Base-by-base conservation (phyloP, 2,888 invertebrate genomes). In the Xestobium rufovillosum region DNA sequence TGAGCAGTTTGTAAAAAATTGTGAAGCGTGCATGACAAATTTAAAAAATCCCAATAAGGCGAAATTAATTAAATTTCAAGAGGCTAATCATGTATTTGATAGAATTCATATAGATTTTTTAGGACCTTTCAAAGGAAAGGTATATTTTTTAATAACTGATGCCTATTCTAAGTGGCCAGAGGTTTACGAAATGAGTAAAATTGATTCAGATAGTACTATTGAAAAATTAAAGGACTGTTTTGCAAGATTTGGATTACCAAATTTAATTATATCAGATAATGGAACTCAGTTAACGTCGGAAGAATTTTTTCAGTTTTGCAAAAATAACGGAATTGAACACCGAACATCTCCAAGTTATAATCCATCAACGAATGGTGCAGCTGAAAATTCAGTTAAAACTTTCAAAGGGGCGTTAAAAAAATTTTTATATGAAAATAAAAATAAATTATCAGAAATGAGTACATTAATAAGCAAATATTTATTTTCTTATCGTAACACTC, bases 71-170 rank as follows among this genome's bases (percentile, higher is more conserved):
- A 36, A 38, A 13, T 51, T 51, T 49, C 26, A 28, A 16, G 41
- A 31, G 29, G 39, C 47, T 6, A 32, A 30, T 28, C 14, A 31
- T 10, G 40, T 44, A 13, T 47, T 44, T 41, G 23, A 35, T n/a
- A 36, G 48, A 23, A n/a, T 51, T 3, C 50, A 50, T 43, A 16
- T 49, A 11, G 51, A 52, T 42, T 51, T 39, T 39, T 19, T 43
- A 15, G 45, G 43, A 3, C 44, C 41, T 29, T 14, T 45, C 4
- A 34, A 26, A 14, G 33, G 32, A 11, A 38, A 39, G 28, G 12
- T 36, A 12, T 41, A 45, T 41, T 36, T 47, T 9, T 31, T 49
- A 14, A 10, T 47, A 3, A 13, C 41, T 13, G 50, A 48, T 36
- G 39, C 43, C 6, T 40, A 40, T 35, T 43, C 47, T 4, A 50